Conservation (phyloP, 2,888 invertebrate genomes). For the Pseudolycoriella hygida region DNA sequence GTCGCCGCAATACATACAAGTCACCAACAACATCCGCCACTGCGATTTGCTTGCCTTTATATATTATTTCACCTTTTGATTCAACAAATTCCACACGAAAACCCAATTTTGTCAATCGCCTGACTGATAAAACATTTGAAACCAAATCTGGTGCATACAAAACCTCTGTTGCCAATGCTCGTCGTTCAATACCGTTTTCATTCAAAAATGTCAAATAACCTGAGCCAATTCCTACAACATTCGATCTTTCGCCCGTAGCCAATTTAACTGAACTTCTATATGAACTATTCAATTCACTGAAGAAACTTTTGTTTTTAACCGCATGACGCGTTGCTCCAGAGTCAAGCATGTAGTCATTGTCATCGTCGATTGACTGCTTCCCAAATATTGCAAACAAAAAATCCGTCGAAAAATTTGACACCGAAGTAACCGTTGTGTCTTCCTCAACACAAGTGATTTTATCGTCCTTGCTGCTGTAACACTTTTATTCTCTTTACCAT, state of each 20-base stretch:
- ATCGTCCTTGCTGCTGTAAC: too few relatives aligned
- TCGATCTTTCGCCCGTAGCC: neutral
- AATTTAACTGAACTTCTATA: neutral
- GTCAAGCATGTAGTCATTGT: neutral
- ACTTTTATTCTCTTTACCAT: too few relatives aligned
- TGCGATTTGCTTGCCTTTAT: constrained; percentile 3
- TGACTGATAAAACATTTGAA: constrained; percentile 10
- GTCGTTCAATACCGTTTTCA: neutral
- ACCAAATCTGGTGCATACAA: constrained; percentile 9
- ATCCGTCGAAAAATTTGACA: too few relatives aligned
- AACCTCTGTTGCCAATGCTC: constrained; percentile 8
- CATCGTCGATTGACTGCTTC: neutral
- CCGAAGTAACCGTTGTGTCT: too few relatives aligned
- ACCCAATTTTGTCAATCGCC: constrained; percentile 5
- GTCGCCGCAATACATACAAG: constrained; percentile 4
- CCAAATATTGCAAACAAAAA: too few relatives aligned
- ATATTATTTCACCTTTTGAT: neutral
- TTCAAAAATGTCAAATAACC: too few relatives aligned
- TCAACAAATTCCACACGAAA: too few relatives aligned
- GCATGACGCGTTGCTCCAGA: constrained; percentile 1
- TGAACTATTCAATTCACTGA: neutral
- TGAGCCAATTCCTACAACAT: neutral
- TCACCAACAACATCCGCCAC: too few relatives aligned
- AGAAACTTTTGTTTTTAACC: neutral
- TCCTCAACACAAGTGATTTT: too few relatives aligned